Evolutionary conservation across 1,140 invertebrate genomes (phyloP), one percentile per base, ranked within the genome.

Genomic region (Marisa cornuarietis): DNA sequence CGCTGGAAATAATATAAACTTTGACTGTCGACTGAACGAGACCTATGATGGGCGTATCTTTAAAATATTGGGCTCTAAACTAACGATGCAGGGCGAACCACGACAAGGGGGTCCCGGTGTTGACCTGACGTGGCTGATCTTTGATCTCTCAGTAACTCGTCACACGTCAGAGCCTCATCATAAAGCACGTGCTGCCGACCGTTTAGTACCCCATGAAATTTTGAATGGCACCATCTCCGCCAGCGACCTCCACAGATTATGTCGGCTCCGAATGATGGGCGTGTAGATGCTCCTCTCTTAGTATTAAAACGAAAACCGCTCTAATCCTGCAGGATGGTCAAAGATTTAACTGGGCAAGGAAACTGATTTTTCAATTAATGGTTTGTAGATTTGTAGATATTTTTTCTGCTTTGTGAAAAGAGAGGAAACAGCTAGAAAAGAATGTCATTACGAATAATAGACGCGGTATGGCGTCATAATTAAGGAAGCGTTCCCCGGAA

Each of bases 131-230:
- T 5, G 65, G 22, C 65, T 71, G 69, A 20, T 26, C 69, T 71
- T 71, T 71, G n/a, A 71, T 26, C 69, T 42, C 9, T 49, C 31
- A 20, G 26, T 71, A 10, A 71, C 69, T 71, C 49, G 5, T 71
- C 69, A 71, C 69, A 49, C 31, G 69, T 4, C 49, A 31, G 8
- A 18, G n/a, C 10, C 18, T 31, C 69, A 4, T 31, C 69, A 49
- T 42, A 49, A 31, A 26, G 69, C 69, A 42, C 69, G 69, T 71
- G 69, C 26, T 20, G 69, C 69, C 11, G 13, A 8, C n/a, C 8
- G 31, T 71, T 71, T 71, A 71, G 69, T 49, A 71, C 69, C n/a
- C 31, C 69, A 42, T 71, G 26, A 71, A 71, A 71, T 26, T 4
- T n/a, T 68, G 65, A 24, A 22, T 11, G 22, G 22, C 65, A 68